phyloP scores from a whole-genome alignment of 2,888 invertebrate species.

The Teinopalpus imperialis region DNA sequence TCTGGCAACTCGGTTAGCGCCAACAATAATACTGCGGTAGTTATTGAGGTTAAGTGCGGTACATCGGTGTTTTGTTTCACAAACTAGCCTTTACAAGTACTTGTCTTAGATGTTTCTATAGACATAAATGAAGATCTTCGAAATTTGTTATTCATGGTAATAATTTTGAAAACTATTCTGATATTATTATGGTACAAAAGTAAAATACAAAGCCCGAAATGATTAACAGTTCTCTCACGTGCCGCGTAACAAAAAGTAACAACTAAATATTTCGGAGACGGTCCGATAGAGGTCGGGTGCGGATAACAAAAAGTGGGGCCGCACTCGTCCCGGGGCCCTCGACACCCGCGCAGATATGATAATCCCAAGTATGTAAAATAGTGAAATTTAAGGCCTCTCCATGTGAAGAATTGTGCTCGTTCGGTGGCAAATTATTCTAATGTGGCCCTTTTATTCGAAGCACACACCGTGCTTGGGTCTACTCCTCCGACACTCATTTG shows the following conservation, averaged over 20 bases:
- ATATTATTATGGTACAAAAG: conserved; percentile 31
- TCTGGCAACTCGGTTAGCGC: conserved; percentile 55
- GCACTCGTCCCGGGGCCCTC: conserved; percentile 48
- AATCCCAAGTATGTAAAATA: conserved; percentile 81
- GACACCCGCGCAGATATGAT: conserved; percentile 77
- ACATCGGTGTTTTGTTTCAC: conserved; percentile 54
- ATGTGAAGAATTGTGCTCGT: conserved; percentile 80
- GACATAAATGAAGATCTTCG: neutral
- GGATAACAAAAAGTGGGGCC: conserved; percentile 74
- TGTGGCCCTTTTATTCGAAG: conserved; percentile 78
- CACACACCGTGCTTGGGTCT: conserved; percentile 67
- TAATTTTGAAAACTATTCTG: conserved; percentile 11
- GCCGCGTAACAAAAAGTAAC: conserved; percentile 76
- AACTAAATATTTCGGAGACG: conserved; percentile 80
- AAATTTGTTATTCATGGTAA: conserved; percentile 9
- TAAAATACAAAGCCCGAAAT: conserved; percentile 48
- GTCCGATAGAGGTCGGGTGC: conserved; percentile 75
- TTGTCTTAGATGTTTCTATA: neutral
- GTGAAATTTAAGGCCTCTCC: conserved; percentile 81
- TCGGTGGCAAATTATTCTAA: conserved; percentile 79
- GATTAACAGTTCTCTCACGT: conserved; percentile 77
- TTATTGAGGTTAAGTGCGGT: conserved; percentile 60
- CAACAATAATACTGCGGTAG: conserved; percentile 54
- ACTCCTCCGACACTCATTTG: conserved; percentile 71
- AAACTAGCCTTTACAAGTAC: conserved; percentile 17